A percentile compares a stretch with the other conserved stretches of the same genome.
Conservation (phyloP, 2,113 vertebrate genomes). For the Sterrhoptilus dennistouni region DNA sequence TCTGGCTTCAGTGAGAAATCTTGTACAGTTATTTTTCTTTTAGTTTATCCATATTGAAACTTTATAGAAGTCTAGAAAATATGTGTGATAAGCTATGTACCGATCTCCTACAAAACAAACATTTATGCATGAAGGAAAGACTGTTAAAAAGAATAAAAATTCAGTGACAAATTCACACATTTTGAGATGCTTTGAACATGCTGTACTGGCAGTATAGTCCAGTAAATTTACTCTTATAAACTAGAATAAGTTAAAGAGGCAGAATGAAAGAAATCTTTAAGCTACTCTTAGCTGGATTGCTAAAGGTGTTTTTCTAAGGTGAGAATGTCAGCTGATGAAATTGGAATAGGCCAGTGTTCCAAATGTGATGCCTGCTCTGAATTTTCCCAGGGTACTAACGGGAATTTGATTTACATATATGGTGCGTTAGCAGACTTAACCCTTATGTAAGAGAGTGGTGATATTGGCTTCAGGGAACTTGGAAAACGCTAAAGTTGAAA, state of each 20-base stretch:
- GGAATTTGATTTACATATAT: not conserved
- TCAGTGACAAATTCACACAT: not conserved
- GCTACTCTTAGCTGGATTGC: not conserved
- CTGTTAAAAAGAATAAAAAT: not conserved
- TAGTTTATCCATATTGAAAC: not conserved
- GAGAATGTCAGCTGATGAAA: not conserved
- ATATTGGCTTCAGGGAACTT: not conserved
- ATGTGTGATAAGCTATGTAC: not conserved
- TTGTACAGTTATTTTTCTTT: not conserved
- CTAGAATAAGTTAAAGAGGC: not conserved
- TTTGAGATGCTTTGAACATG: not conserved
- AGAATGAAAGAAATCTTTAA: not conserved
- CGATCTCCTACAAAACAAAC: not conserved
- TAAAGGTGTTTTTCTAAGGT: not conserved
- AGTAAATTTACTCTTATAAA: not conserved
- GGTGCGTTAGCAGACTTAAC: not conserved
- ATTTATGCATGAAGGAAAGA: not conserved
- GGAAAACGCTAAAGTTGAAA: not conserved
- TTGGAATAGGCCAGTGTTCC: not conserved
- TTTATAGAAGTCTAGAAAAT: not conserved
- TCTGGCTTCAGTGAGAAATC: not conserved
- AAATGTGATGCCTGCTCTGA: not conserved
- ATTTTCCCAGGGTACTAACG: not conserved
- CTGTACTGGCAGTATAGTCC: not conserved
- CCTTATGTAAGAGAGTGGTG: not conserved